Conservation (phyloP, 2,797 vertebrate genomes). For the Lithobates pipiens region DNA sequence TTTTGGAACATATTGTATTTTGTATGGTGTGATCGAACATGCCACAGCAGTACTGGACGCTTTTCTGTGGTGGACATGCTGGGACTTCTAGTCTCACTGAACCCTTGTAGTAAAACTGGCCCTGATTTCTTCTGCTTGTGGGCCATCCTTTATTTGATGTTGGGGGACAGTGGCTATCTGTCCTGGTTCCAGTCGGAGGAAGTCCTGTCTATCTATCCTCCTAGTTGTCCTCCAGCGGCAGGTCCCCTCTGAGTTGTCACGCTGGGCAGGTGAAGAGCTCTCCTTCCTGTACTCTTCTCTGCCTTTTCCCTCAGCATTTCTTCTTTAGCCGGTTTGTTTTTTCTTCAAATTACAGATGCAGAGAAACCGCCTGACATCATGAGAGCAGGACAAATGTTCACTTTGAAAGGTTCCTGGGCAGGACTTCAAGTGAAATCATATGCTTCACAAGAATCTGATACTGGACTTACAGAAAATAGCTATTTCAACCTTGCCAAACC, state of each 20-base stretch:
- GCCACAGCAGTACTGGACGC: too few species aligned
- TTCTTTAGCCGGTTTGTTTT: conserved; percentile 69
- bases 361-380: conserved; percentile 83
- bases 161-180: too few species aligned
- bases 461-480: conserved; percentile 79
- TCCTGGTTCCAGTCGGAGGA: background rate
- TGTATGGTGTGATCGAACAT: background rate
- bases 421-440: conserved; percentile 84
- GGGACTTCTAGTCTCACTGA: background rate
- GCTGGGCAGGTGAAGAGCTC: conserved; percentile 63
- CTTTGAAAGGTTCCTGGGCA: conserved; percentile 83
- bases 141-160: background rate
- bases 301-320: conserved; percentile 66
- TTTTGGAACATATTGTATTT: background rate
- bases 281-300: conserved; percentile 46
- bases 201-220: background rate
- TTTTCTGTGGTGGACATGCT: background rate
- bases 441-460: conserved; percentile 81
- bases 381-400: conserved; percentile 76
- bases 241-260: conserved; percentile 12
- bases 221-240: background rate
- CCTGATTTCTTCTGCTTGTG: background rate
- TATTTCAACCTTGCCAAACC: conserved; percentile 78
- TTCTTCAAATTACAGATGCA: conserved; percentile 80
- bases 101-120: background rate